phyloP scores from a whole-genome alignment of 2,113 vertebrate genomes.

The Petaurus breviceps region DNA sequence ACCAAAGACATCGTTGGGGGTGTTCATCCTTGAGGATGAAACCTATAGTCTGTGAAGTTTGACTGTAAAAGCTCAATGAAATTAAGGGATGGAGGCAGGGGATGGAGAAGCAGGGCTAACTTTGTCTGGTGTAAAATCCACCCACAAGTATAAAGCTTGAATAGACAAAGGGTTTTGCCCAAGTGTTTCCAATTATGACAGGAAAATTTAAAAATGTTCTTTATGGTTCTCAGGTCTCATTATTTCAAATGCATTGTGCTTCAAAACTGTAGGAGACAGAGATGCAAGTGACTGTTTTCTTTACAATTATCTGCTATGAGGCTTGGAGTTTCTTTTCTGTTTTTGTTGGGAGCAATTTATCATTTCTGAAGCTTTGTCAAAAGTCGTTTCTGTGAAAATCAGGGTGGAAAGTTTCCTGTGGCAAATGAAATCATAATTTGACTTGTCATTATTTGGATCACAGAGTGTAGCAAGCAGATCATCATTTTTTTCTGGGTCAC shows the following conservation, averaged over 20 bases:
- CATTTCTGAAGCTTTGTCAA: constrained; percentile 69
- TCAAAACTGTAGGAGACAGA: constrained; percentile 38
- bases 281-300: constrained; percentile 65
- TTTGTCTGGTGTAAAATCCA: background rate
- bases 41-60: background rate
- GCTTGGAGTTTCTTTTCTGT: constrained; percentile 50
- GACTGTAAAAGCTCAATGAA: constrained; percentile 8
- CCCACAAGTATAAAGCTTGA: constrained; percentile 8
- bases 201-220: constrained; percentile 56
- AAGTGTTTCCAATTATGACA: constrained; percentile 60
- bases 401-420: constrained; percentile 53
- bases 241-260: constrained; percentile 28
- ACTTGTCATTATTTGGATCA: constrained; percentile 67
- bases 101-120: background rate
- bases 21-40: constrained; percentile 10
- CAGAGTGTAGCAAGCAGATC: constrained; percentile 29
- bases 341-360: constrained; percentile 73
- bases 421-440: constrained; percentile 57
- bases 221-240: constrained; percentile 44
- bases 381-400: constrained; percentile 58
- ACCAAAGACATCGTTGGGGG: background rate
- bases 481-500: constrained; percentile 44
- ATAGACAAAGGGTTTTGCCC: constrained; percentile 27
- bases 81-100: background rate
- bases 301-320: constrained; percentile 53